Conservation (phyloP, 2,113 vertebrate species). For the Heliornis fulica region DNA sequence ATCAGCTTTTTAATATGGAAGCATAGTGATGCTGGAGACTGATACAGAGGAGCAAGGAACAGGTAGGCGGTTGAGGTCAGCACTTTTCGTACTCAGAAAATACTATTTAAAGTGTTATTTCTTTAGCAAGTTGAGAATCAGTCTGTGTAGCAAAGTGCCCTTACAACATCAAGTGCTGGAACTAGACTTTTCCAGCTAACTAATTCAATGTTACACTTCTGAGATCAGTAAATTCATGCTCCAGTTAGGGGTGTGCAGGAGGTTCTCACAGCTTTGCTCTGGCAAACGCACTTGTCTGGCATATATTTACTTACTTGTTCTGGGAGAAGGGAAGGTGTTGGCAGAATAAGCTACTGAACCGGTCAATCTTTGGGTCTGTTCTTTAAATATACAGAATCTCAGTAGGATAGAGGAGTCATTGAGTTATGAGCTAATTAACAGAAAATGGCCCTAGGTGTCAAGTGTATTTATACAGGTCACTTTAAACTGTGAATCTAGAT, state of each 20-base stretch:
- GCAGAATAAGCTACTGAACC: not conserved
- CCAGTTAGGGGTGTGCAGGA: not conserved
- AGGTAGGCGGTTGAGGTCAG: not conserved
- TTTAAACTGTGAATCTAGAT: not conserved
- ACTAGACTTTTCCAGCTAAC: not conserved
- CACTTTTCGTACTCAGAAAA: not conserved
- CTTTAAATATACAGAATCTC: not conserved
- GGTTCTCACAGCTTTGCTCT: not conserved
- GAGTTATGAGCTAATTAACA: not conserved
- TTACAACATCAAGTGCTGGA: not conserved
- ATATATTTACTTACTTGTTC: not conserved
- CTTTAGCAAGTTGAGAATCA: not conserved
- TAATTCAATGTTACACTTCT: not conserved
- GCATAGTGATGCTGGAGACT: not conserved
- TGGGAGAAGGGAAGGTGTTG: not conserved
- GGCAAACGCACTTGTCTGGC: not conserved
- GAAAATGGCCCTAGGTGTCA: not conserved
- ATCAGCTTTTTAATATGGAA: not conserved
- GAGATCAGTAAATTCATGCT: not conserved
- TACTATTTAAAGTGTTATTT: not conserved
- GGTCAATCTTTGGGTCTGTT: not conserved
- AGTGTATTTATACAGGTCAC: not conserved
- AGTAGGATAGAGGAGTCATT: not conserved
- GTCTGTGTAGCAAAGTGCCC: not conserved
- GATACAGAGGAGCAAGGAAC: not conserved